Percentiles rank a stretch among this genome's conserved stretches.
These are phyloP conservation scores for Automeris io DNA, from an alignment of 2,888 invertebrate genomes.

Conservation along the genomic window DNA sequence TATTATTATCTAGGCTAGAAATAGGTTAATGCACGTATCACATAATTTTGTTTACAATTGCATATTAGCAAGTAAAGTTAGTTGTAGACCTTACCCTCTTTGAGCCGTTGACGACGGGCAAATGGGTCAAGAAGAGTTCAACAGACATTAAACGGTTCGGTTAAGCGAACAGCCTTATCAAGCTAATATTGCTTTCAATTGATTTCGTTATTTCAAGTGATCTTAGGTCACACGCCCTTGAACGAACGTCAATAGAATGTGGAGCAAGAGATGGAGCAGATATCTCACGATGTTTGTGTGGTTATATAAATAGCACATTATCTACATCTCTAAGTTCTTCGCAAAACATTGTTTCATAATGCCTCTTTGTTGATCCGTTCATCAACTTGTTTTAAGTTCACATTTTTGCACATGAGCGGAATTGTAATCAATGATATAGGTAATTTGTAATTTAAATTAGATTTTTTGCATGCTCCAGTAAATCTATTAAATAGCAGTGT, in stretches of 20 bases:
- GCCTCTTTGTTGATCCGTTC: conserved; percentile 24
- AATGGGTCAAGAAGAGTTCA: conserved; percentile 7
- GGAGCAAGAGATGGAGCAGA: conserved; percentile 20
- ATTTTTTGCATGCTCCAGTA: conserved; percentile 23
- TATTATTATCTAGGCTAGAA: neutral
- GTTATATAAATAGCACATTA: conserved; percentile 28
- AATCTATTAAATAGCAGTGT: conserved; percentile 18
- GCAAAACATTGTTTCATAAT: conserved; percentile 12
- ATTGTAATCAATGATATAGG: conserved; percentile 14
- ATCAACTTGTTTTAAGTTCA: conserved; percentile 31
- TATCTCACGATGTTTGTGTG: conserved; percentile 13
- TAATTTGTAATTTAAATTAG: conserved; percentile 18
- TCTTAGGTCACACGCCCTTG: conserved; percentile 29
- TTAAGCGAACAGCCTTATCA: conserved; percentile 13
- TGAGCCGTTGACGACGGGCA: conserved; percentile 1
- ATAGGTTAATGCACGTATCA: neutral
- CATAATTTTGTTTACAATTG: neutral
- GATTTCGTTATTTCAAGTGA: conserved; percentile 14
- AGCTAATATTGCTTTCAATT: conserved; percentile 14
- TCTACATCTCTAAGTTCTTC: conserved; percentile 15
- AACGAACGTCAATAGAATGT: conserved; percentile 27
- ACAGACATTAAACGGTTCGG: neutral
- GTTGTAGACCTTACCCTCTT: neutral
- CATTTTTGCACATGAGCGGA: conserved; percentile 18
- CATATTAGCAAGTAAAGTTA: neutral